Evolutionary conservation across 2,113 vertebrate species (phyloP), one percentile per base, ranked within the genome.

Genomic region (Phylloscopus trochilus): DNA sequence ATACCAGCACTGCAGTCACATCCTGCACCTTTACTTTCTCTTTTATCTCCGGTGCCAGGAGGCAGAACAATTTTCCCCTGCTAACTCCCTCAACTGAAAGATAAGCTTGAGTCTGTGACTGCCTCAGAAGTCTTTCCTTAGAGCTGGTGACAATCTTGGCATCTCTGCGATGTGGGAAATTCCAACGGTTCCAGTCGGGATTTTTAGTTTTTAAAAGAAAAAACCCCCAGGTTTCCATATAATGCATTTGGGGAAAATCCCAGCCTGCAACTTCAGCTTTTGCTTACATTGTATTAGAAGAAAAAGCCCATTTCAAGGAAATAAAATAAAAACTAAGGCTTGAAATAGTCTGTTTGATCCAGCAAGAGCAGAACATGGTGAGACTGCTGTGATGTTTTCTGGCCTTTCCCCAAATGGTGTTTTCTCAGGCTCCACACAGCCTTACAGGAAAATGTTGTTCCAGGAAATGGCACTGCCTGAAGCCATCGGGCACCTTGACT

Each of bases 1-100:
- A 6, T 11, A 13, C 6, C 20, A n/a, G 8, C 23, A 0, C 1
- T 0, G 56, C 2, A 2, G 17, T 23, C 88, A 90, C 55, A 66
- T 92, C 92, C 85, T 93, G 58, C 67, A 81, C 26, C 76, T 87
- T 81, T 44, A 17, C 74, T 94, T 96, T 91, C 77, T 52, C 33
- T 81, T 92, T 89, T 27, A 20, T 31, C 11, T 72, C 51, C 12
- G 11, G 4, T 66, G 39, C 66, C 78, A 55, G 15, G 9, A 67
- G 27, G 46, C 8, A 35, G 1, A 80, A 52, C 21, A 7, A 39
- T 55, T 76, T 55, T 13, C 33, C 52, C 31, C 14, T 35, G 49
- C 8, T 23, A 33, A 9, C 33, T 79, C 21, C 13, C 26, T 21
- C 30, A 1, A 1, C 20, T 85, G 85, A 28, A 87, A 37, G 17